Base-by-base conservation (phyloP, 2,113 vertebrate genomes). In the Perca schrenkii region DNA sequence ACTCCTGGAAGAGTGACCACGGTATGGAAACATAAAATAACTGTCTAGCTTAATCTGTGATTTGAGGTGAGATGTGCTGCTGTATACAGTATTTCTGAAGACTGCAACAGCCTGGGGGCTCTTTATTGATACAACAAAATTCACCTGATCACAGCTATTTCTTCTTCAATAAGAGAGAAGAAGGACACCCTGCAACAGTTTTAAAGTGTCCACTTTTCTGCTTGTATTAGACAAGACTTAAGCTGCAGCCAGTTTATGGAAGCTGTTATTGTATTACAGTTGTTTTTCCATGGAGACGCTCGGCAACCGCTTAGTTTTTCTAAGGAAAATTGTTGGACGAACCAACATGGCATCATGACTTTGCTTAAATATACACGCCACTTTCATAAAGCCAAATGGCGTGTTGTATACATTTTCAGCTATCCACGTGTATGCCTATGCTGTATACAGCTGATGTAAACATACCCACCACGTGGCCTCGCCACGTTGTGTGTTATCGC, bases 121-220 rank as follows among this genome's bases (percentile, higher is more conserved):
- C 22, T 58, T 67, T 3, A 49, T 67, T 49, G 54, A 79, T 73
- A 63, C 58, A 61, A 81, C 50, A 64, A 82, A 73, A 62, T 31
- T 74, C 67, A 63, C 72, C 57, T 61, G 54, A 82, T 84, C 25
- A 43, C 49, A 83, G 60, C 31, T 14, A 15, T 68, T 71, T 74
- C 31, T 58, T 69, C n/a, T 63, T 81, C 60, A 86, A 43, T 34
- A 19, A 57, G 47, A 36, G 49, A 79, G 36, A 63, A 56, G 49
- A 82, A 31, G 64, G 80, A 77, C 46, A 52, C 0, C 1, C 8
- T 53, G 21, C 36, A 21, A 52, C 25, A 13, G 28, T 54, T 25
- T 75, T 46, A 46, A 25, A 63, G 17, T 6, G n/a, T 31, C 28
- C 43, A 57, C 13, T 31, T 64, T 14, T 0, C 34, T 71, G 65